Evolutionary conservation across 1,140 invertebrate genomes (phyloP), one percentile per base, ranked within the genome.

Genomic region (Dreissena polymorpha): DNA sequence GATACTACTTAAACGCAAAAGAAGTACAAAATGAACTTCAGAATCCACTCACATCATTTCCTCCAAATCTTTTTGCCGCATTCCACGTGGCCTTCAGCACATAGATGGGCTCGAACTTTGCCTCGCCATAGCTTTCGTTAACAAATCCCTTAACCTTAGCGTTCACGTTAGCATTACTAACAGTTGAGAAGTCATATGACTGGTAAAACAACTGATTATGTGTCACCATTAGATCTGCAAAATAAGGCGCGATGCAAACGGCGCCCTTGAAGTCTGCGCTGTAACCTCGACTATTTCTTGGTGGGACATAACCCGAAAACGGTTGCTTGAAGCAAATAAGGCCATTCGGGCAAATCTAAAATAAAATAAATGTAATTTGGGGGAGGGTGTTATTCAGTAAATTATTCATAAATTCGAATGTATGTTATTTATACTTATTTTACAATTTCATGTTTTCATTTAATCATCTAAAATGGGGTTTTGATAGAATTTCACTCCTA

Each of bases 301-400:
- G 70, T 12, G 72, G 70, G 2, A 53, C 29, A 55, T 72, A 80
- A 64, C 68, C 67, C 23, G 64, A 55, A 25, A 68, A 78, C 13
- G 50, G 63, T 21, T 27, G 65, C 16, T 72, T 50, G 27, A 80
- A 80, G 25, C 78, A 80, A 7, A 80, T 16, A 0, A 80, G 14
- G 50, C 78, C 78, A 51, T 80, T 80, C 25, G 68, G n/a, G 53
- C 78, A 80, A 49, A 80, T 27, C 78, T 80, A 29, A 25, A 53
- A 65, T 14, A 16, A 1, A 27, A 63, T 51, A 39, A 8, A 39
- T 39, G 39, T 39, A 39, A n/a, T n/a, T 39, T 39, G 8, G 8
- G 39, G 8, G 8, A 39, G 2, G 2, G 39, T 39, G 8, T 5
- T 39, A 39, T 39, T 39, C 39, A 2, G 8, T 39, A 39, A 39